Evolutionary conservation across 1,140 invertebrate genomes (phyloP), one percentile per base, ranked within the genome.

Genomic region (Phthorimaea operculella): DNA sequence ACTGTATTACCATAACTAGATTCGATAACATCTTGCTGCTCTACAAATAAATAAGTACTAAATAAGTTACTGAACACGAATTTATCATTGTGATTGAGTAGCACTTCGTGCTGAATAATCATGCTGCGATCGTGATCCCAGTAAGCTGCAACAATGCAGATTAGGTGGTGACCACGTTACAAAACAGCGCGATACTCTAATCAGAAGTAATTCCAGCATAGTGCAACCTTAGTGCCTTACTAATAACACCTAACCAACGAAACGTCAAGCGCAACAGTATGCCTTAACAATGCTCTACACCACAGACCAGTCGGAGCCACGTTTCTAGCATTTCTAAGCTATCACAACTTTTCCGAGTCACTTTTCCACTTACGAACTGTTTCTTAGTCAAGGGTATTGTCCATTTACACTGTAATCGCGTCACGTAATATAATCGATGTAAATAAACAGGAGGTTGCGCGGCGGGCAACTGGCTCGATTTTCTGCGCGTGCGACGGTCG

Each of bases 361-460:
- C 47, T 52, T 45, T 55, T 39, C 28, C 33, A 45, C 33, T 49
- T 55, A 8, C 47, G 21, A 17, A 33, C 1, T 28, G 21, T 50
- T 50, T 50, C 10, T 18, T 9, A 28, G 48, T 33, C 21, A 28
- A 4, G 6, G 21, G 11, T 50, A 28, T 10, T 12, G 15, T 28
- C 21, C 18, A 12, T 44, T 56, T 44, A 17, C 54, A 56, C 53
- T 51, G 45, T 18, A 52, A 47, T 33, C 65, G 72, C 62, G 61
- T 71, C 68, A 77, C 72, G 63, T 66, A 68, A 63, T 66, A 66
- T 64, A 65, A 66, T 66, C 58, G 61, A 72, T 76, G 76, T 83
- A 79, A 83, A 82, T 74, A 83, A 83, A 76, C 72, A 68, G 70
- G 74, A 83, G 80, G 78, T 77, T 80, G 77, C 77, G 73, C 79